Evolutionary conservation across 1,140 invertebrate species (phyloP), one percentile per base, ranked within the genome.

Genomic region (Stegodyphus dumicola): DNA sequence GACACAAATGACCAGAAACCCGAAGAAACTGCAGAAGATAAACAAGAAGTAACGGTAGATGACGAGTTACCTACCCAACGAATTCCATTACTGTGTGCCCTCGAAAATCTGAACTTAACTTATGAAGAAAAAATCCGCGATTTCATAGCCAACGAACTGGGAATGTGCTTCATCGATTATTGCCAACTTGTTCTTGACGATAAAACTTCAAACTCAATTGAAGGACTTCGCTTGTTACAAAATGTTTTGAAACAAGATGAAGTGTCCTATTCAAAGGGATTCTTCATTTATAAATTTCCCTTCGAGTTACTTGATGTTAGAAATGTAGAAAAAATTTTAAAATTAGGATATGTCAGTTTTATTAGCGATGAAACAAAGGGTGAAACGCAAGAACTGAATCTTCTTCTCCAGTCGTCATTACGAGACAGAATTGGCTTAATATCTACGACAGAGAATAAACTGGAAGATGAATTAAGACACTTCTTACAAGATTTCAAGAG

Each of bases 261-360:
- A 5, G 81, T 85, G 17, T 85, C 81, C 11, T 85, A 85, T 15
- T 76, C 81, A 4, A 85, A 52, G 6, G 81, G 81, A 9, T 85
- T 85, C 18, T 85, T 85, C 74, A 77, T 85, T 7, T 85, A 64
- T 10, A 17, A 76, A 48, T 85, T 85, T 85, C 74, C 81, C 1
- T 85, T 85, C 49, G 49, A 48, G 15, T 65, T 85, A 5, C 11
- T 85, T 56, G 76, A 49, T 15, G 74, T 76, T 52, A 67, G 9
- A 17, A 76, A 69, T 13, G 52, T 85, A 5, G 74, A 76, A 48
- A 18, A 64, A 1, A 54, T 85, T 11, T 60, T 76, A 1, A 69
- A 76, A 10, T 66, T 85, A 7, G 81, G 81, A 17, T 52, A 85
- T 9, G 73, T 77, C 7, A 85, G 49, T 17, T 85, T 85, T 65